Evolutionary conservation across 2,797 vertebrate genomes (phyloP), one percentile per base, ranked within the genome.

Genomic region (Ispidina lecontei): DNA sequence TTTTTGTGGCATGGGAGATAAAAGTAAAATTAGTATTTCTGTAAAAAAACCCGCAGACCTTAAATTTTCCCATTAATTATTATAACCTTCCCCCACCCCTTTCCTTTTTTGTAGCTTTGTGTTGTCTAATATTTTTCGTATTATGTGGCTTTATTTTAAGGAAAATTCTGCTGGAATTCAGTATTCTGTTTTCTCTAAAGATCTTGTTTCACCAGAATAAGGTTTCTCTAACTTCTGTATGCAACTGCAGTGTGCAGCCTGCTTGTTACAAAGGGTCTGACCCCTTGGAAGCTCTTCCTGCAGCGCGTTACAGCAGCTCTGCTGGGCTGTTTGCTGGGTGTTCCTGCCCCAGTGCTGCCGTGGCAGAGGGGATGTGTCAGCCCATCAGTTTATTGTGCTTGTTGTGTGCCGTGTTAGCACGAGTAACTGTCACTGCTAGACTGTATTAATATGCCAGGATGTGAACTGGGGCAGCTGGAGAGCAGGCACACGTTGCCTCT

Each of bases 361-460:
- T 49, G 90, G 68, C 79, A 35, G 83, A 91, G 80, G 84, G 87
- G 25, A 67, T 28, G 85, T 89, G 76, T 80, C 69, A 72, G 83
- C 47, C 13, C 65, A 10, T 41, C 82, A 19, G 31, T 73, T 91
- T 52, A 83, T 92, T 79, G 71, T 16, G 16, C 78, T 84, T 41
- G 20, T 4, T 73, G 78, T 82, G 74, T 52, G 51, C 17, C 39
- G 6, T n/a, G 16, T 91, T 77, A 87, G 69, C 69, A 35, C n/a
- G 68, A 85, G 75, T 63, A 29, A 35, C 75, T 85, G 71, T 84
- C 91, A 15, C 75, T 67, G 72, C 31, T 58, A 54, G 60, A 15
- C 72, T 55, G 74, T 37, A 31, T 58, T 75, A 62, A 72, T 81
- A 54, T 21, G 51, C n/a, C 68, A 6, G 28, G 35, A 89, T 87